Percentiles rank a stretch among this genome's conserved stretches.
Conservation (phyloP, 1,140 invertebrate genomes). For the Anastrepha obliqua region DNA sequence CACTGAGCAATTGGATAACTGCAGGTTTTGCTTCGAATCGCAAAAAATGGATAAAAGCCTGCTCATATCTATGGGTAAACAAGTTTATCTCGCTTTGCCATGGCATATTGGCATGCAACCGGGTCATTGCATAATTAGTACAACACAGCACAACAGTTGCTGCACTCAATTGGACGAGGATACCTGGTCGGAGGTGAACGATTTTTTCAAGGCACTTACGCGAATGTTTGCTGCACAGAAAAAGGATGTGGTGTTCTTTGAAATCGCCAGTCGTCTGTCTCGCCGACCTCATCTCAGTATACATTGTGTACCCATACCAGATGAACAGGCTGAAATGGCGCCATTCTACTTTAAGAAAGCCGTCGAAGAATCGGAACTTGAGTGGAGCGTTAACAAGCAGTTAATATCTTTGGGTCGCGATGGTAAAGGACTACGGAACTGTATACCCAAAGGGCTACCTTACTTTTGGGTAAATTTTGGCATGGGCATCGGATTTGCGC, state of each 20-base stretch:
- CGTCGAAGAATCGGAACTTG: constrained; percentile 92
- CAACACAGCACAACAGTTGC: constrained; percentile 87
- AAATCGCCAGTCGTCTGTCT: constrained; percentile 85
- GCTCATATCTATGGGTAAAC: constrained; percentile 87
- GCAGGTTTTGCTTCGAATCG: constrained; percentile 88
- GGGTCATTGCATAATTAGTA: constrained; percentile 91
- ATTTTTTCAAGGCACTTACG: constrained; percentile 84
- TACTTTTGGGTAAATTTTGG: constrained; percentile 97
- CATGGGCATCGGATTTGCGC: constrained; percentile 91
- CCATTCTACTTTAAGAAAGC: constrained; percentile 99
- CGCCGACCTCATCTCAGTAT: constrained; percentile 89
- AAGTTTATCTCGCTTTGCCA: constrained; percentile 89
- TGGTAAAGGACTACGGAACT: constrained; percentile 81
- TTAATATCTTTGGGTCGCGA: constrained; percentile 85
- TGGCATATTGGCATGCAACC: constrained; percentile 85
- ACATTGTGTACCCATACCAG: constrained; percentile 93
- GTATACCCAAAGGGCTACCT: constrained; percentile 93
- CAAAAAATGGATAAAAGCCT: constrained; percentile 89
- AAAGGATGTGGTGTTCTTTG: constrained; percentile 93
- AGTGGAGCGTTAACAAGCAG: constrained; percentile 97
- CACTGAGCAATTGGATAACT: constrained; percentile 80
- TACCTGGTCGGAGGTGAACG: constrained; percentile 90
- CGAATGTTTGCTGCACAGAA: constrained; percentile 84
- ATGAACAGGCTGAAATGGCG: constrained; percentile 77
- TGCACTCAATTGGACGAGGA: constrained; percentile 93